Conservation (phyloP, 2,797 vertebrate species). For the Acestrorhynchus altus region DNA sequence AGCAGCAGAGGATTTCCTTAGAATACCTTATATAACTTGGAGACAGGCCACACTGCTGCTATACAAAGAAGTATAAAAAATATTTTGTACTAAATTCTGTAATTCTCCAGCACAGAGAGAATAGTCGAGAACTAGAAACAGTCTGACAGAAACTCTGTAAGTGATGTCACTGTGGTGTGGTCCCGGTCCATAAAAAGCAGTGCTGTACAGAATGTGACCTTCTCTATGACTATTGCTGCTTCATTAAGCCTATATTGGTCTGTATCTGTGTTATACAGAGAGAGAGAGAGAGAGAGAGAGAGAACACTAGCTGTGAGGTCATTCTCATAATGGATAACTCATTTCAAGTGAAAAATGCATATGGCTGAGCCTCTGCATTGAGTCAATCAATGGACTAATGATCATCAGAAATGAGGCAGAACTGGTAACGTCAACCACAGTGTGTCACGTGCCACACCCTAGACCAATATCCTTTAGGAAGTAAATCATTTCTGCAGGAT, state of each 20-base stretch:
- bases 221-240: background rate
- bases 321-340: slow-evolving; percentile 7
- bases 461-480: slow-evolving; percentile 13
- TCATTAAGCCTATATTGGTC: background rate
- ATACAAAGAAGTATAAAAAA: background rate
- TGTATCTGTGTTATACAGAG: slow-evolving; percentile 8
- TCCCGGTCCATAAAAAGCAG: background rate
- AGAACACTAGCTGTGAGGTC: background rate
- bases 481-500: slow-evolving; percentile 21
- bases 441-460: slow-evolving; percentile 18
- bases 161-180: background rate
- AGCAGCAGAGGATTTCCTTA: background rate
- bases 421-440: background rate
- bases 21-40: background rate
- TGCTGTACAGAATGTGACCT: background rate
- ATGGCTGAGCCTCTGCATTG: slow-evolving; percentile 21
- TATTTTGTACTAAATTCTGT: background rate
- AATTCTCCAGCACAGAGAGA: background rate
- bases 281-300: background rate
- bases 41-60: background rate
- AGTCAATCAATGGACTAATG: background rate
- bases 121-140: no score
- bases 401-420: slow-evolving; percentile 7
- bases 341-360: background rate
- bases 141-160: background rate